phyloP scores from a whole-genome alignment of 2,888 invertebrate genomes.

The Capitulum mitella region DNA sequence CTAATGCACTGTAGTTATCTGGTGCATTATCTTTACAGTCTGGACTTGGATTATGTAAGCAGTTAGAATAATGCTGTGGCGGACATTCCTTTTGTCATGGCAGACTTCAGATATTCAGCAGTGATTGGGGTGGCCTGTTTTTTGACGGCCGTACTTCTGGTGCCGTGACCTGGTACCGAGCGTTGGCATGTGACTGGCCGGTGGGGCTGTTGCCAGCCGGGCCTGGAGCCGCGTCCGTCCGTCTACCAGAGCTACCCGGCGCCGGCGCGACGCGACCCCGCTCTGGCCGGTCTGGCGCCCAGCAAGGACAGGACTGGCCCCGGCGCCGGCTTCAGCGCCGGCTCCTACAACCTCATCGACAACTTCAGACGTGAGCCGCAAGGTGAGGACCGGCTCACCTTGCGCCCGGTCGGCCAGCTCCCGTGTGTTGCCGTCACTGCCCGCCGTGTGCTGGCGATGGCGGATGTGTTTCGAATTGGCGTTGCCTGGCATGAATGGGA shows the following conservation, averaged over 20 bases:
- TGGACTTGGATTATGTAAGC: neutral
- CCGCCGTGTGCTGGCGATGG: no score
- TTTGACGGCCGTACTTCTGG: neutral
- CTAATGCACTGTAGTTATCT: no score
- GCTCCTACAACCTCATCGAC: neutral
- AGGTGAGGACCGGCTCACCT: neutral
- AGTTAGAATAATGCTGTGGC: neutral
- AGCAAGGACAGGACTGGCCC: neutral
- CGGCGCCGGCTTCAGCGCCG: neutral
- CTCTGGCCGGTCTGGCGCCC: neutral
- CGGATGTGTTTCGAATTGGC: no score
- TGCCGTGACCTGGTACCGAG: neutral
- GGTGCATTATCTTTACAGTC: no score
- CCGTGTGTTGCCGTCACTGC: no score
- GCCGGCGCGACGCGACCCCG: neutral
- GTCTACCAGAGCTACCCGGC: neutral
- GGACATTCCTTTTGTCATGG: no score
- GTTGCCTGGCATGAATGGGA: no score
- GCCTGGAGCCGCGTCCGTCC: neutral
- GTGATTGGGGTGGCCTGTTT: neutral
- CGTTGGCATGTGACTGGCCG: no score
- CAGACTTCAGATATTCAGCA: neutral
- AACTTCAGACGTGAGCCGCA: neutral
- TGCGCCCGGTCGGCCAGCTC: neutral
- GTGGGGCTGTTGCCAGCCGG: conserved; percentile 4